Evolutionary conservation across 2,797 vertebrate species (phyloP), one percentile per base, ranked within the genome.

Genomic region (Hydrocynus forskahlii): DNA sequence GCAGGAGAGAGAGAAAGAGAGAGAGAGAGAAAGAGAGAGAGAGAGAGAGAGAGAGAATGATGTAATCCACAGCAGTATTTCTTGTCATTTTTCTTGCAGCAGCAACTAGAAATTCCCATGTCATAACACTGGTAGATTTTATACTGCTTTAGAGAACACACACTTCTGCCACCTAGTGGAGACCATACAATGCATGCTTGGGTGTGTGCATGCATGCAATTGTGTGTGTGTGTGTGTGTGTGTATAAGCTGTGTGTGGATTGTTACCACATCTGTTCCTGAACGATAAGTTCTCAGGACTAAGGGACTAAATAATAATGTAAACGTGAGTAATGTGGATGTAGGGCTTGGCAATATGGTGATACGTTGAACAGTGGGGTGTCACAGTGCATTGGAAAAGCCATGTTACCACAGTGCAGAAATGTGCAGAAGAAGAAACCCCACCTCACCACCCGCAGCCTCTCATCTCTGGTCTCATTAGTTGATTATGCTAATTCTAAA

Each of bases 91-190:
- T 64, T 80, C 70, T 87, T 91, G 90, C 91, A 88, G 85, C 83
- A 85, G 0, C 45, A 81, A 87, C 85, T 88, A 88, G 88, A 86
- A 93, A 92, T 86, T 84, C 80, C 85, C 86, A 90, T 92, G 92
- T 93, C 92, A 92, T 89, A 91, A 91, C 78, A 83, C 89, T 88
- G 91, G 88, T 85, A 75, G 85, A 79, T 85, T 77, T 79, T 54
- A 68, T 17, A 45, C 29, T 63, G 35, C 40, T 60, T 59, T 54
- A 79, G 16, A 76, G 59, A 75, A 29, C 60, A 89, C 87, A 81
- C 88, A 45, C 75, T 91, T 76, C 82, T 84, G 92, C 92, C 93
- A 92, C 91, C 92, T 93, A 88, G 86, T 89, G 94, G 92, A 63
- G 83, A 89, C 86, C 91, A 89, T 84, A 83, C 10, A 59, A 71